Evolutionary conservation across 1,140 invertebrate species (phyloP), one percentile per base, ranked within the genome.

Genomic region (Planococcus citri): DNA sequence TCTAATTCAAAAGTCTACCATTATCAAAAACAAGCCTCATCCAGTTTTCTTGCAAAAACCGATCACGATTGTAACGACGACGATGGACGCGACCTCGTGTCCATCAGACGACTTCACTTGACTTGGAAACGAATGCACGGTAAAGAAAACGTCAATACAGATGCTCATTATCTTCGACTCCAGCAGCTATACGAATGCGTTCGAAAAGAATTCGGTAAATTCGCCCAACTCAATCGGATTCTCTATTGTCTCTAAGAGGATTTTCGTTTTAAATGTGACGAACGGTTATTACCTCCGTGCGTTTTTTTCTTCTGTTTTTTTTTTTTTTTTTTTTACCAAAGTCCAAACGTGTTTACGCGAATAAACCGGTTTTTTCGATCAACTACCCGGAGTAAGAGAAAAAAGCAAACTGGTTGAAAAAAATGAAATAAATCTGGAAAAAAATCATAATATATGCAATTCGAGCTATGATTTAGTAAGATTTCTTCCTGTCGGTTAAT

Each of bases 391-490:
- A 22, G 21, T 58, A n/a, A 58, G 17, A 24, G 2, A 64, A 10
- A 9, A 17, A 3, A 25, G 22, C 17, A 21, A 25, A 64, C 25
- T 27, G 21, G 60, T 64, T 17, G 60, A 24, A 25, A 24, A 25
- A 64, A 64, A 64, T 64, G 60, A 64, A 64, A 64, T 25, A 64
- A 64, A 64, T 51, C 41, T 17, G 41, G 2, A 33, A 64, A 64
- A 64, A 64, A 64, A 10, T 4, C 3, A 24, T 64, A 64, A 25
- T 64, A 27, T 64, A 25, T 25, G 10, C 25, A 25, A 10, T 24
- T 25, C 25, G 60, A 64, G 22, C 10, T 64, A 27, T 24, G 60
- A 24, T 64, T 64, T 27, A 64, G 24, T 64, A 64, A 24, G 41
- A 51, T 51, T 51, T 51, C n/a, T 51, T 51, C 10, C 60, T 64